Conservation (phyloP, 2,888 invertebrate genomes). For the Temnothorax unifasciatus region DNA sequence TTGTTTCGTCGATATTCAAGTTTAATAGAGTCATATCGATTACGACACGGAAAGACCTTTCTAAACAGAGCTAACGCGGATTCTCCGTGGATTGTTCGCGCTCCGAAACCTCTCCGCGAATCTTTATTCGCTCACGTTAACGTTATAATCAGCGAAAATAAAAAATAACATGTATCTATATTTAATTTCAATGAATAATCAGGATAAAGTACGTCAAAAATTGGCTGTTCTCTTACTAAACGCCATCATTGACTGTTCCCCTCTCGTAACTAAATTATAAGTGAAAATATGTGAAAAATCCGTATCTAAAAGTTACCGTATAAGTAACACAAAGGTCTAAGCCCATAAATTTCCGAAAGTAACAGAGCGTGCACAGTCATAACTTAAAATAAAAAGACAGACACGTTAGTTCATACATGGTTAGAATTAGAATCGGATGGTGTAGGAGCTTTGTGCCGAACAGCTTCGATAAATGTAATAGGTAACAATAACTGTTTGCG, state of each 20-base stretch:
- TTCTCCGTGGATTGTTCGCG: not conserved
- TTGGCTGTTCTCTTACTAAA: not conserved
- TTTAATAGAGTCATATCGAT: constrained; percentile 43
- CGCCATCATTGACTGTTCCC: constrained; percentile 13
- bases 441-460: constrained; percentile 67
- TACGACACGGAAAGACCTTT: constrained; percentile 18
- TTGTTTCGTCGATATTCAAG: constrained; percentile 45
- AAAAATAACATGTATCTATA: not conserved
- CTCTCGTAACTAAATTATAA: not conserved
- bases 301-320: not conserved
- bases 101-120: not conserved
- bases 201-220: not conserved
- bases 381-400: constrained; percentile 20
- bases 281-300: not conserved
- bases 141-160: not conserved
- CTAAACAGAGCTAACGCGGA: constrained; percentile 16
- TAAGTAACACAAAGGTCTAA: constrained; percentile 32
- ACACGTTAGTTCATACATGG: constrained; percentile 33
- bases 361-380: constrained; percentile 39
- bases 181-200: too few species aligned
- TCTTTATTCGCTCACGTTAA: not conserved
- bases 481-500: constrained; percentile 24
- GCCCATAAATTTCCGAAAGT: constrained; percentile 33
- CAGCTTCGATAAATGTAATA: constrained; percentile 61
- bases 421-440: constrained; percentile 20